Base-by-base conservation (phyloP, 2,113 vertebrate species). In the Anguilla rostrata region DNA sequence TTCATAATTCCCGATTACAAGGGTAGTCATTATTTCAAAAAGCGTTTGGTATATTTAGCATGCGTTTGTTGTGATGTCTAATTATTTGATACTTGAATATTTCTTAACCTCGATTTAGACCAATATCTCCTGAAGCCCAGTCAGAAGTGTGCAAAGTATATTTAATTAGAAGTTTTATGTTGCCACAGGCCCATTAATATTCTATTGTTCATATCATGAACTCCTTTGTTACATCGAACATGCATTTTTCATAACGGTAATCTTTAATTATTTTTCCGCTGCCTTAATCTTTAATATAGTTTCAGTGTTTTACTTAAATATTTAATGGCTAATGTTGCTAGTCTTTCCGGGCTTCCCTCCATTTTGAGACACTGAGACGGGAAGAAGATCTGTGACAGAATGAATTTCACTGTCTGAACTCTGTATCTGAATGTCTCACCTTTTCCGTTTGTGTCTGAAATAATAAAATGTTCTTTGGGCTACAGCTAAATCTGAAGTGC, bases 211-310 rank as follows among this genome's bases (percentile, higher is more conserved):
- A 93, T 95, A 94, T 94, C 94, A 95, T 95, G 91, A 89, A 92
- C 93, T 94, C 91, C 93, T 94, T 94, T 93, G 93, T 94, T 94
- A 93, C 92, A 93, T 90, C 89, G 86, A 89, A 87, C 94, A 93
- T 93, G 92, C 91, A 95, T 94, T 94, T 94, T 93, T 94, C 90
- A 95, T 94, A 91, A 90, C 91, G 89, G 92, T 95, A 94, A 94
- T 94, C 92, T 91, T 93, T 95, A 94, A 94, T 95, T 95, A 95
- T 94, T 95, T 94, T 93, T 94, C 93, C 93, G 93, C 94, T 91
- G 91, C 90, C 93, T 94, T 94, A 94, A 93, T 95, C 94, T 94
- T 95, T 95, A 91, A 94, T 94, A 93, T 90, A 92, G 92, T 92
- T 93, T 91, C 94, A 90, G 88, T 94, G 93, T 94, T 93, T 93